A percentile compares a stretch with the other conserved stretches of the same genome.
Conservation (phyloP, 2,113 vertebrate species). For the Gadus macrocephalus region DNA sequence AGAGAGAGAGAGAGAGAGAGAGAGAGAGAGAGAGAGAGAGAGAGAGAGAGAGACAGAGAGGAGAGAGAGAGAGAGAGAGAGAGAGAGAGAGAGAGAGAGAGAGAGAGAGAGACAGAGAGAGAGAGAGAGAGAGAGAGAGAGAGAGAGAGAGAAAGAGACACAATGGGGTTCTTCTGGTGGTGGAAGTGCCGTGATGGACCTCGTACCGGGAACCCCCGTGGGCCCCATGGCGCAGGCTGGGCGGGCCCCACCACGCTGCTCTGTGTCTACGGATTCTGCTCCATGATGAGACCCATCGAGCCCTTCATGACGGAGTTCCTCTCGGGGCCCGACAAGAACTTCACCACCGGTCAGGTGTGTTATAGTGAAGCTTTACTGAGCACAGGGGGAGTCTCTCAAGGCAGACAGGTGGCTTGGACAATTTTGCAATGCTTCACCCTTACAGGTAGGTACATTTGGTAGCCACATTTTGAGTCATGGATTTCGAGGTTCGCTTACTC, state of each 20-base stretch:
- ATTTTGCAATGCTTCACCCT: neutral
- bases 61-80: constrained; percentile 16
- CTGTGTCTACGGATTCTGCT: constrained; percentile 79
- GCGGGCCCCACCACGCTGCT: constrained; percentile 74
- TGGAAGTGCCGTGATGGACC: constrained; percentile 32
- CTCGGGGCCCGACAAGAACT: constrained; percentile 69
- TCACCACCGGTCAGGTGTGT: constrained; percentile 72
- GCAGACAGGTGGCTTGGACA: neutral
- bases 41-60: constrained; percentile 25
- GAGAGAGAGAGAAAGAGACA: constrained; percentile 29
- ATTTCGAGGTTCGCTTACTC: too few species aligned
- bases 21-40: constrained; percentile 20
- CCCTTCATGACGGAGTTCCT: constrained; percentile 78
- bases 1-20: too few species aligned
- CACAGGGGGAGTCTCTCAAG: neutral
- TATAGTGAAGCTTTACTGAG: neutral
- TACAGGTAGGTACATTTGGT: too few species aligned
- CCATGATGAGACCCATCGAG: constrained; percentile 77
- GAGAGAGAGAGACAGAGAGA: too few species aligned
- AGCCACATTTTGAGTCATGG: too few species aligned
- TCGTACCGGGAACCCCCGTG: constrained; percentile 34
- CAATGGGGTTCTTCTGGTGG: constrained; percentile 43
- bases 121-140: too few species aligned
- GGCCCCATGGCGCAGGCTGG: constrained; percentile 60
- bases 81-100: constrained; percentile 11